A percentile compares a stretch with the other conserved stretches of the same genome.
phyloP scores from a whole-genome alignment of 2,113 vertebrate genomes.

The Polypterus senegalus region DNA sequence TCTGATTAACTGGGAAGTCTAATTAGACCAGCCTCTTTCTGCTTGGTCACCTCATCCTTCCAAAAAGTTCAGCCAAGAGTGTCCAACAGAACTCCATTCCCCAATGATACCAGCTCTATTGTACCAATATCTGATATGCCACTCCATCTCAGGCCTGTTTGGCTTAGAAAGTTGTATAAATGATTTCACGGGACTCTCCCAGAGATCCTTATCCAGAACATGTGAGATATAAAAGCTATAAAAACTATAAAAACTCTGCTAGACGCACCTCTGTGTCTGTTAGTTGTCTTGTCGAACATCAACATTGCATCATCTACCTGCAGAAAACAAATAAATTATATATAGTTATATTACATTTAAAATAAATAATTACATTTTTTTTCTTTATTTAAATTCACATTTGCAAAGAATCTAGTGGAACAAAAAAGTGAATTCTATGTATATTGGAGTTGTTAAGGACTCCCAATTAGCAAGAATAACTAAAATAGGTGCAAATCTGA shows the following conservation, averaged over 20 bases:
- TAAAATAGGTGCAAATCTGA: neutral
- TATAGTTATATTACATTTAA: too few relatives aligned
- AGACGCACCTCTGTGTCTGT: constrained; percentile 87
- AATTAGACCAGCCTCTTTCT: constrained; percentile 52
- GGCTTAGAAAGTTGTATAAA: too few relatives aligned
- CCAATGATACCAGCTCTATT: neutral
- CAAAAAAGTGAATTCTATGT: too few relatives aligned
- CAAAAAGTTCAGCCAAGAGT: neutral
- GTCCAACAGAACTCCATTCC: neutral
- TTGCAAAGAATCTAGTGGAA: too few relatives aligned
- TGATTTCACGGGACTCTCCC: neutral
- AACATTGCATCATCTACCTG: constrained; percentile 99
- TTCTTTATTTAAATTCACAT: too few relatives aligned
- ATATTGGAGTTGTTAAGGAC: too few relatives aligned
- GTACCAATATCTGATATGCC: too few relatives aligned
- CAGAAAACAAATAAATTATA: constrained; percentile 21
- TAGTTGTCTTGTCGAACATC: constrained; percentile 99
- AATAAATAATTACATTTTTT: too few relatives aligned
- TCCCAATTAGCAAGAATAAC: neutral
- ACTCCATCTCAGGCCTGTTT: too few relatives aligned
- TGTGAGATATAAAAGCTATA: too few relatives aligned
- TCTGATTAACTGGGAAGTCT: constrained; percentile 55
- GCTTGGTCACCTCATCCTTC: constrained; percentile 33
- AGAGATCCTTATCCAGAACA: too few relatives aligned
- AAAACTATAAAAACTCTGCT: accelerated